Percentiles rank a stretch among this genome's conserved stretches.
These are phyloP conservation scores for Melanargia galathea DNA, from an alignment of 2,888 invertebrate species.

Conservation along the genomic window DNA sequence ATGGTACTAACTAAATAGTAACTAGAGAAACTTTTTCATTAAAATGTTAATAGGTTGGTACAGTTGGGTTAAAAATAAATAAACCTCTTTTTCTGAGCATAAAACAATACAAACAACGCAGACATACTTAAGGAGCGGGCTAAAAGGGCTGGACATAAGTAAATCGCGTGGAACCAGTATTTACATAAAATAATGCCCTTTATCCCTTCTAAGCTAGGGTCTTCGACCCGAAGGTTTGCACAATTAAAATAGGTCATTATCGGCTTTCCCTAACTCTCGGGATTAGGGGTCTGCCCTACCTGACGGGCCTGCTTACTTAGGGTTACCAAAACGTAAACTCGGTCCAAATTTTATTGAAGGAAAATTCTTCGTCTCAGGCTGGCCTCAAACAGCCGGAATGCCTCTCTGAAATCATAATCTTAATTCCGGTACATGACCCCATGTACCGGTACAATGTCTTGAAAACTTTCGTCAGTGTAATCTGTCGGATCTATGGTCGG, in stretches of 20 bases:
- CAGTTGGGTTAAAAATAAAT: too few species aligned
- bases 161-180: constrained; percentile 27
- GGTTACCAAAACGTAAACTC: constrained; percentile 46
- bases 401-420: too few species aligned
- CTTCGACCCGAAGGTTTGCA: constrained; percentile 50
- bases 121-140: constrained; percentile 12
- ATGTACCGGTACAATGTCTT: too few species aligned
- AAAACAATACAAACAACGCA: neutral
- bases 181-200: constrained; percentile 29
- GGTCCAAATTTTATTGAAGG: constrained; percentile 27
- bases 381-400: too few species aligned
- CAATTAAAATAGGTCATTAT: constrained; percentile 66
- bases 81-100: neutral
- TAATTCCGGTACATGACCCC: too few species aligned
- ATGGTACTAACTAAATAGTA: too few species aligned
- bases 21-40: too few species aligned
- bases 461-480: too few species aligned
- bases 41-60: too few species aligned
- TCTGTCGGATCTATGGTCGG: too few species aligned
- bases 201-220: constrained; percentile 45
- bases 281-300: constrained; percentile 55
- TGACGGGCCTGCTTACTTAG: constrained; percentile 43
- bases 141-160: constrained; percentile 10
- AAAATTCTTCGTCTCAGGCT: too few species aligned
- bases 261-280: constrained; percentile 62